A percentile compares a stretch with the other conserved stretches of the same genome.
Conservation (phyloP, 2,113 vertebrate genomes). For the Trochalopteron elliotii region DNA sequence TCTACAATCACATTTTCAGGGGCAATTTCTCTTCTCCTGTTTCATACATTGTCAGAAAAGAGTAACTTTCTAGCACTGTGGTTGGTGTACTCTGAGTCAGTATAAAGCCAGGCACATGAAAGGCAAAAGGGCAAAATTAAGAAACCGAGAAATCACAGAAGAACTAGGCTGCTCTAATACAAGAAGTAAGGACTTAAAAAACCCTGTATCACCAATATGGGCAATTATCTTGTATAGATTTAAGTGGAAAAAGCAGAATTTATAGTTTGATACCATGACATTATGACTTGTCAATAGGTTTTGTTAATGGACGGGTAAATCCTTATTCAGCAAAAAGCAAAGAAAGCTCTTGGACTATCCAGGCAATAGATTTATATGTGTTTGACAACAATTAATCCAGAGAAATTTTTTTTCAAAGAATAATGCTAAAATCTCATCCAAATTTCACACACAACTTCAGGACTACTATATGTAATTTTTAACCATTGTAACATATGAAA, state of each 20-base stretch:
- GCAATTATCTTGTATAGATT: background rate
- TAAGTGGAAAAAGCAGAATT: background rate
- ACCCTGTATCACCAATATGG: rapidly evolving
- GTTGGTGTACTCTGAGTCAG: background rate
- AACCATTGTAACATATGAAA: background rate
- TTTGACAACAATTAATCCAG: background rate
- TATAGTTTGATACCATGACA: background rate
- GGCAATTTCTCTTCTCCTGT: background rate
- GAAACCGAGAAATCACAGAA: background rate
- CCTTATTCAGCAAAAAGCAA: background rate
- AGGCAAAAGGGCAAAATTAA: background rate
- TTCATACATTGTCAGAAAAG: background rate
- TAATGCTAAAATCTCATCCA: background rate
- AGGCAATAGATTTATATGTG: background rate
- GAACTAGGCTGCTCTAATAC: background rate
- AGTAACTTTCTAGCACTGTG: background rate
- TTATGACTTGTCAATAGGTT: background rate
- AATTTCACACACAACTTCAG: background rate
- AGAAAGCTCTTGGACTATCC: background rate
- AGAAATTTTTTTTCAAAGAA: background rate
- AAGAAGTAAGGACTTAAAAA: background rate
- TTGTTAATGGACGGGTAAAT: background rate
- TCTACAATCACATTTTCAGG: background rate
- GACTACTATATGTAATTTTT: background rate
- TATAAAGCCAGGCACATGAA: background rate